Conservation (phyloP, 23 tunicate genomes). For the Styela plicata region DNA sequence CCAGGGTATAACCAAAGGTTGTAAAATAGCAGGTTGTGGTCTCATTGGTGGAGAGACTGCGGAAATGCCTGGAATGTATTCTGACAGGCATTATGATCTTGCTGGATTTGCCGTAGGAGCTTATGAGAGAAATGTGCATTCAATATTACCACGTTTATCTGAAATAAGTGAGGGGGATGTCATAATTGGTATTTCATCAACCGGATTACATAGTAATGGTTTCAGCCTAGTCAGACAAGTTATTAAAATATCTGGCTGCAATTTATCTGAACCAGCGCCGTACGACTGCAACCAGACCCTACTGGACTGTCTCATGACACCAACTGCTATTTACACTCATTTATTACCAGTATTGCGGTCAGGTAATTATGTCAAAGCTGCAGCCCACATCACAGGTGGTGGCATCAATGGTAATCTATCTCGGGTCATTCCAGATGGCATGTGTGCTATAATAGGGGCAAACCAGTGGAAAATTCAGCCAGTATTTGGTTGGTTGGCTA, state of each 20-base stretch:
- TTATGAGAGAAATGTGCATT: slow-evolving; percentile 47
- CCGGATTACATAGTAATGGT: slow-evolving; percentile 85
- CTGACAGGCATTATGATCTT: slow-evolving; percentile 33
- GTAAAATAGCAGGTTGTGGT: slow-evolving; percentile 60
- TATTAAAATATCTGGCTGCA: slow-evolving; percentile 37
- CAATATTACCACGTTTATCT: slow-evolving; percentile 46
- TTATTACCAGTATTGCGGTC: slow-evolving; percentile 55
- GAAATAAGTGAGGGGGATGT: slow-evolving; percentile 46
- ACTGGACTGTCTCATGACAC: slow-evolving; percentile 53
- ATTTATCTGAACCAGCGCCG: slow-evolving; percentile 37
- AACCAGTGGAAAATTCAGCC: slow-evolving; percentile 45
- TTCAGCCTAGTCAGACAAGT: slow-evolving; percentile 70
- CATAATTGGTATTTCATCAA: slow-evolving; percentile 60
- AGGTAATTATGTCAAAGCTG: slow-evolving; percentile 13
- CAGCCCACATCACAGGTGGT: slow-evolving; percentile 85
- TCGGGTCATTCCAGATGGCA: slow-evolving; percentile 50
- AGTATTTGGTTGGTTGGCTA: slow-evolving; percentile 63
- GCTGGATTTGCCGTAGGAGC: slow-evolving; percentile 90
- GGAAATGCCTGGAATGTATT: slow-evolving; percentile 88
- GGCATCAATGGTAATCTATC: slow-evolving; percentile 69
- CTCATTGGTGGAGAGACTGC: slow-evolving; percentile 94
- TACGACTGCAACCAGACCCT: slow-evolving; percentile 24
- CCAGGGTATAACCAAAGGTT: slow-evolving; percentile 50
- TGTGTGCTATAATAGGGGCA: slow-evolving; percentile 50
- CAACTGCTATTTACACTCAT: slow-evolving; percentile 67